Conservation (phyloP, 2,113 vertebrate genomes). For the Nipponia nippon region DNA sequence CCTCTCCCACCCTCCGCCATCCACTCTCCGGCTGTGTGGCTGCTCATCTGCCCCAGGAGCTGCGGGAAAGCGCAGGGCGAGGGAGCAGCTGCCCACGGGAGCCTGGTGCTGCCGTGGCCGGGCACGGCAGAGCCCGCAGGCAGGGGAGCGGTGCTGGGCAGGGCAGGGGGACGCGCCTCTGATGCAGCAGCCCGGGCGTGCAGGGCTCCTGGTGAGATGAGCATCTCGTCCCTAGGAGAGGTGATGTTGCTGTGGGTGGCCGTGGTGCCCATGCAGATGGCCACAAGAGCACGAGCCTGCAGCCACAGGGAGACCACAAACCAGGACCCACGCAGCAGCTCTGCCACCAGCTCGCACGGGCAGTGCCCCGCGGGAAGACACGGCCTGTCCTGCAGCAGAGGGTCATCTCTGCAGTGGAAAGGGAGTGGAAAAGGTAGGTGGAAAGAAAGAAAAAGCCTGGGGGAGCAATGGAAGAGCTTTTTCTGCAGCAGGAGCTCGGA, state of each 20-base stretch:
- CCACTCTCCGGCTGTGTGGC: neutral
- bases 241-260: neutral
- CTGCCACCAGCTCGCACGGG: neutral
- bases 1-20: neutral
- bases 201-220: fast-evolving
- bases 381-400: fast-evolving
- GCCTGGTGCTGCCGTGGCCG: fast-evolving
- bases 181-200: neutral
- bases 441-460: neutral
- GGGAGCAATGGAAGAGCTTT: neutral
- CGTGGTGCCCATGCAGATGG: neutral
- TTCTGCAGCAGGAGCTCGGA: neutral
- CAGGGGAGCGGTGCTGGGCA: neutral
- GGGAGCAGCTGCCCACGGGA: neutral
- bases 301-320: neutral
- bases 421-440: neutral
- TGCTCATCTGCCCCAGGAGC: neutral
- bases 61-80: fast-evolving
- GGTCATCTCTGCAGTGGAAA: neutral
- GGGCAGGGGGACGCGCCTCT: neutral
- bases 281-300: neutral
- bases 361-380: neutral
- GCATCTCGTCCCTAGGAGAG: neutral
- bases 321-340: neutral
- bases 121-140: neutral